These are phyloP conservation scores for Saccostrea glomerata DNA, from an alignment of 1,140 invertebrate genomes.

Conservation along the genomic window DNA sequence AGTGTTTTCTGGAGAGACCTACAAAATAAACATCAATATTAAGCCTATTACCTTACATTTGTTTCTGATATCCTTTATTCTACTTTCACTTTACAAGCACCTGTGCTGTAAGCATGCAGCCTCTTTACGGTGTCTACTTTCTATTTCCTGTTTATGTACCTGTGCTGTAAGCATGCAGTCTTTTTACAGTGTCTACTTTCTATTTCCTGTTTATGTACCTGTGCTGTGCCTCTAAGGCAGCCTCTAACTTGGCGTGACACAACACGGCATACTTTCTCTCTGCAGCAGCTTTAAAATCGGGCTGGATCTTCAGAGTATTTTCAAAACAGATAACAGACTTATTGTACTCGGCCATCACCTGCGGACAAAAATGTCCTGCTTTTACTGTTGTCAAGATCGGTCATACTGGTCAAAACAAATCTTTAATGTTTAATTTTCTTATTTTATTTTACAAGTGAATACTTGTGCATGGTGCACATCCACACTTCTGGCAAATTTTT, in stretches of 20 bases:
- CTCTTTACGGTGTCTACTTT: too few relatives aligned
- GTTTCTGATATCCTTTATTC: too few relatives aligned
- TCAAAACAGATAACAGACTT: constrained; percentile 84
- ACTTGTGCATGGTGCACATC: too few relatives aligned
- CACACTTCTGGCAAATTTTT: too few relatives aligned
- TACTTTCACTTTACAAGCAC: too few relatives aligned
- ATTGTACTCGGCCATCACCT: constrained; percentile 81
- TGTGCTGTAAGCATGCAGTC: too few relatives aligned
- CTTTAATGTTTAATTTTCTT: neutral
- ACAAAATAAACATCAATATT: constrained; percentile 18
- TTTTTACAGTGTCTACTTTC: too few relatives aligned
- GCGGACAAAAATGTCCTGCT: constrained; percentile 41
- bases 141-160: too few relatives aligned
- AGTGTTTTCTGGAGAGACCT: constrained; percentile 85
- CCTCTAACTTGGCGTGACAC: constrained; percentile 86
- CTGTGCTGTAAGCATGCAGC: too few relatives aligned
- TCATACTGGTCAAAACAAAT: neutral
- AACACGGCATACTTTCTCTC: constrained; percentile 84
- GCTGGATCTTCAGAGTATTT: constrained; percentile 85
- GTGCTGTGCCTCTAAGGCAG: constrained; percentile 84
- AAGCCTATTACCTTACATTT: too few relatives aligned
- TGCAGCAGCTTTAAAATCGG: constrained; percentile 82
- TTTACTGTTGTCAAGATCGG: neutral
- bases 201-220: constrained; percentile 79
- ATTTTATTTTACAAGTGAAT: neutral